Conservation (phyloP, 2,888 invertebrate species). For the Drosophila bunnanda region DNA sequence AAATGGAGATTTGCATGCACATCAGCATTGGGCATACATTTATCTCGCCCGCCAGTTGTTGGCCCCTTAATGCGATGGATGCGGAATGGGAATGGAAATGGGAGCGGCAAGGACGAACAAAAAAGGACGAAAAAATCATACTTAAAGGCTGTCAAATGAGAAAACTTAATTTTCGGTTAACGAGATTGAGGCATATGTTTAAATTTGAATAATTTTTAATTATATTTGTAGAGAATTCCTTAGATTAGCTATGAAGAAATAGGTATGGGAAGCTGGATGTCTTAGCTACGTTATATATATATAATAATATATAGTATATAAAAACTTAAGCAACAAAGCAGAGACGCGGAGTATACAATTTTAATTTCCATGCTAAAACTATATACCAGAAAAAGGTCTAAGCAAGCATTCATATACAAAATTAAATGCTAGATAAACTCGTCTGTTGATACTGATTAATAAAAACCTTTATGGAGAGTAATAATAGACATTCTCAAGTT, state of each 20-base stretch:
- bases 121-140: conserved; percentile 1
- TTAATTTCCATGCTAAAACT: too few relatives aligned
- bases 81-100: neutral
- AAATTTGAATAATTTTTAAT: neutral
- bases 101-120: neutral
- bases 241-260: neutral
- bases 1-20: conserved; percentile 78
- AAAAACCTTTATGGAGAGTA: too few relatives aligned
- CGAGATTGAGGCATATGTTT: neutral
- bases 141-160: conserved; percentile 3
- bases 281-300: too few relatives aligned
- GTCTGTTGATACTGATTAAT: too few relatives aligned
- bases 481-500: too few relatives aligned
- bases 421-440: too few relatives aligned
- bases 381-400: too few relatives aligned
- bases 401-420: too few relatives aligned
- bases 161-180: neutral
- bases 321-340: too few relatives aligned
- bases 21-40: conserved; percentile 75
- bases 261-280: too few relatives aligned
- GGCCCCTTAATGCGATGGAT: conserved; percentile 27
- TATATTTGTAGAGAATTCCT: neutral
- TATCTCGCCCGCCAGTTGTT: conserved; percentile 64
- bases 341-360: too few relatives aligned
- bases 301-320: neutral